Percentiles rank a stretch among this genome's conserved stretches.
These are phyloP conservation scores for Cirrhinus mrigala DNA, from an alignment of 2,797 vertebrate species.

Conservation along the genomic window DNA sequence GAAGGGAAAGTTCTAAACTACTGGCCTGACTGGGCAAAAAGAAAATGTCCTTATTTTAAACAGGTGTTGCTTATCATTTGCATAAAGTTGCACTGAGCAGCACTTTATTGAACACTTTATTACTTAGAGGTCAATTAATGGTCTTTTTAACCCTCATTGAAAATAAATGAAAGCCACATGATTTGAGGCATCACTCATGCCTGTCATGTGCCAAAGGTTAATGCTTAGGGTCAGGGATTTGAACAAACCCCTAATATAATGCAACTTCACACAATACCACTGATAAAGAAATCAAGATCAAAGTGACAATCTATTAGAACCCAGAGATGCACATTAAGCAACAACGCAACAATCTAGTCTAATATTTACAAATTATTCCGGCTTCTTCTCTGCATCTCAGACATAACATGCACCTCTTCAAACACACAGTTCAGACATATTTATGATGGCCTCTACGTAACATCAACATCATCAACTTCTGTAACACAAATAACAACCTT, in stretches of 20 bases:
- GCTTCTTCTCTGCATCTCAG: slow-evolving; percentile 29
- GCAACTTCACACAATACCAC: background rate
- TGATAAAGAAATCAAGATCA: background rate
- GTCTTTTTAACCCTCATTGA: background rate
- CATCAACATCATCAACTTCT: background rate
- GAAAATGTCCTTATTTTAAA: background rate
- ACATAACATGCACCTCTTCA: background rate
- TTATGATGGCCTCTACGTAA: background rate
- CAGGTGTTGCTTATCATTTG: background rate
- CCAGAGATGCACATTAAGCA: background rate
- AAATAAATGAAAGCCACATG: background rate
- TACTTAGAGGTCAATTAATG: too few relatives aligned
- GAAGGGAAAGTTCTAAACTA: background rate
- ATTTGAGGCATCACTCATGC: too few relatives aligned
- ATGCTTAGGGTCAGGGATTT: background rate
- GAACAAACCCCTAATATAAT: background rate
- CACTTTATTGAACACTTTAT: too few relatives aligned
- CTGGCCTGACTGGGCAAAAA: background rate
- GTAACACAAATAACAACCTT: slow-evolving; percentile 34
- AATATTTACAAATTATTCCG: slow-evolving; percentile 29
- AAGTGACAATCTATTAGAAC: slow-evolving; percentile 2
- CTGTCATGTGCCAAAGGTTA: background rate
- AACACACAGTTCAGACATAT: slow-evolving; percentile 22
- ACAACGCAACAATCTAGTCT: background rate
- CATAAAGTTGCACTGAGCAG: background rate